Conservation (phyloP, 2,113 vertebrate genomes). For the Pterocles orientalis region DNA sequence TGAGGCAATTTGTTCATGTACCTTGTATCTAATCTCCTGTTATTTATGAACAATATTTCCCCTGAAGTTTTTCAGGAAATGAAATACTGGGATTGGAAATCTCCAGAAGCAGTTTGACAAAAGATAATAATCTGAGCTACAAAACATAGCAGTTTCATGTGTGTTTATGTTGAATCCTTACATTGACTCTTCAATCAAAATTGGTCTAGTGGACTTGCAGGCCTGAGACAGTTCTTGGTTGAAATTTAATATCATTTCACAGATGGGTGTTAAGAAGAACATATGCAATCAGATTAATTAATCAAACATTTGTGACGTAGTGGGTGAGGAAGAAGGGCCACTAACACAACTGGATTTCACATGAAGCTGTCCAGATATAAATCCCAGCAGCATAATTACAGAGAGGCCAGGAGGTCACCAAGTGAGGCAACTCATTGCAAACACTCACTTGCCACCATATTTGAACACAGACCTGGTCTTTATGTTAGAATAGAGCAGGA, state of each 20-base stretch:
- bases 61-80: not conserved
- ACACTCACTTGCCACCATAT: not conserved
- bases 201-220: not conserved
- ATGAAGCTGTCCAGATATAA: not conserved
- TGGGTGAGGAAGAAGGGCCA: not conserved
- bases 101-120: not conserved
- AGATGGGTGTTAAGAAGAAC: not conserved
- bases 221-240: not conserved
- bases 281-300: not conserved
- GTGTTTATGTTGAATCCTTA: not conserved
- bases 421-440: not conserved
- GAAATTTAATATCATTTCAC: not conserved
- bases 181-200: not conserved
- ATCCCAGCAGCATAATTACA: not conserved
- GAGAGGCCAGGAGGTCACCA: not conserved
- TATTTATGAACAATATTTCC: not conserved
- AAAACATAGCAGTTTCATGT: not conserved
- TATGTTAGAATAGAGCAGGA: not conserved
- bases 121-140: not conserved
- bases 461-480: not conserved
- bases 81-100: not conserved
- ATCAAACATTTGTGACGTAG: not conserved
- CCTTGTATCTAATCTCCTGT: not conserved
- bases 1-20: not conserved
- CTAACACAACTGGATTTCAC: not conserved